Conservation (phyloP, 2,797 vertebrate genomes). For the Chelon labrosus region DNA sequence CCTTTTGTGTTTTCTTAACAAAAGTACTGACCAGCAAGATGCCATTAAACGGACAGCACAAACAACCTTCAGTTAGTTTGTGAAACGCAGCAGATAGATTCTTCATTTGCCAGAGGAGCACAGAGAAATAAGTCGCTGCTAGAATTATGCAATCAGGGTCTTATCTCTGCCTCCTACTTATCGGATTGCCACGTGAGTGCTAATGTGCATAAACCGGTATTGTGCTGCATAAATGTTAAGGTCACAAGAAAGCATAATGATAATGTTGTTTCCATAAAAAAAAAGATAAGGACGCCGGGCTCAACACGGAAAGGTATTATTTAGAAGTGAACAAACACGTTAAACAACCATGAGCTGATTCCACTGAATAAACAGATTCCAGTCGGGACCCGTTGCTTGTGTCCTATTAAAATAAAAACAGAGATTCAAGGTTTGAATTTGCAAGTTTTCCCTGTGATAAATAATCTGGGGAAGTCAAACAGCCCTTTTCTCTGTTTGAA, state of each 20-base stretch:
- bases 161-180: conserved; percentile 38
- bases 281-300: conserved; percentile 3
- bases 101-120: conserved; percentile 8
- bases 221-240: conserved; percentile 19
- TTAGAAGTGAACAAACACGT: neutral
- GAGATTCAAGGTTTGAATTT: neutral
- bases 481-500: neutral
- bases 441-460: neutral
- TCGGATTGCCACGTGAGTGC: conserved; percentile 27
- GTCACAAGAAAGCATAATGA: conserved; percentile 30
- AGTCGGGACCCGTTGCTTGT: neutral
- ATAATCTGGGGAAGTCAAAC: neutral
- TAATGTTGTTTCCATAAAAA: conserved; percentile 23
- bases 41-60: neutral
- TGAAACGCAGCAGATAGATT: neutral
- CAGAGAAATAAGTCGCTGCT: conserved; percentile 5
- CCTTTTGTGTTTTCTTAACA: conserved; percentile 69
- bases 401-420: conserved; percentile 1
- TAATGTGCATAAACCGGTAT: conserved; percentile 14
- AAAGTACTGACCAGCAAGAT: conserved; percentile 43
- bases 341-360: conserved; percentile 4
- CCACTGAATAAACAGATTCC: neutral
- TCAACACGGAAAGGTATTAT: neutral
- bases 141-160: conserved; percentile 21
- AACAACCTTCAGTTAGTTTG: neutral